phyloP scores from a whole-genome alignment of 2,888 invertebrate genomes.

The Ophion slaviceki region DNA sequence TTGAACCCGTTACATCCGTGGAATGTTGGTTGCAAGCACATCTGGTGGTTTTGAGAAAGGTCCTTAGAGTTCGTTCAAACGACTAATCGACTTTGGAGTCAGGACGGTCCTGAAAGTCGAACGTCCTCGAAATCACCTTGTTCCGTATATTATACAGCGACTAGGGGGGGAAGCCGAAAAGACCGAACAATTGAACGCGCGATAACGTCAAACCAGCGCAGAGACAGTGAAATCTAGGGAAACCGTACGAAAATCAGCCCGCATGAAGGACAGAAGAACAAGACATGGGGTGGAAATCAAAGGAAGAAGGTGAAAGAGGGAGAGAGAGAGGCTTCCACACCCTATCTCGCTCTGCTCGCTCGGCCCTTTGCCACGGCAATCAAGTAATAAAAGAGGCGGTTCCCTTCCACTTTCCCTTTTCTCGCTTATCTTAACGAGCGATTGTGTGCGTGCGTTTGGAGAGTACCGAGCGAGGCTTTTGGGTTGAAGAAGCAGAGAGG shows the following conservation, averaged over 20 bases:
- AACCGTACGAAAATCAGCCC: slow-evolving; percentile 35
- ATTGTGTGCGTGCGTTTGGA: slow-evolving; percentile 69
- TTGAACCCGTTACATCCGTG: too few relatives aligned
- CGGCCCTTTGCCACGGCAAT: slow-evolving; percentile 62
- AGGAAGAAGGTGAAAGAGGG: neutral
- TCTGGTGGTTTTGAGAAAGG: too few relatives aligned
- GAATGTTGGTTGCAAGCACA: too few relatives aligned
- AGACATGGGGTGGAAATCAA: slow-evolving; percentile 23
- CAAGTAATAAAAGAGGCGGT: slow-evolving; percentile 69
- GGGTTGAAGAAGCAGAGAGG: too few relatives aligned
- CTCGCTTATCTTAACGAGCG: slow-evolving; percentile 72
- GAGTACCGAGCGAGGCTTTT: slow-evolving; percentile 29
- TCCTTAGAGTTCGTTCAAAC: too few relatives aligned
- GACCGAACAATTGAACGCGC: slow-evolving; percentile 66
- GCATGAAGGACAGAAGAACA: slow-evolving; percentile 41
- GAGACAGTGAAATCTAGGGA: slow-evolving; percentile 45
- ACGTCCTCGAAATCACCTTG: neutral
- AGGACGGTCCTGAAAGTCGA: too few relatives aligned
- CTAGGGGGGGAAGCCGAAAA: slow-evolving; percentile 15
- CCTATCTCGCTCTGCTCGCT: slow-evolving; percentile 25
- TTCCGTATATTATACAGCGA: neutral
- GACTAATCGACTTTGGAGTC: too few relatives aligned
- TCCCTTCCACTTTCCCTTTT: slow-evolving; percentile 30
- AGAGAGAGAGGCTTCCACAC: too few relatives aligned
- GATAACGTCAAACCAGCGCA: slow-evolving; percentile 58